A percentile compares a stretch with the other conserved stretches of the same genome.
phyloP scores from a whole-genome alignment of 2,113 vertebrate species.

The Papio anubis region DNA sequence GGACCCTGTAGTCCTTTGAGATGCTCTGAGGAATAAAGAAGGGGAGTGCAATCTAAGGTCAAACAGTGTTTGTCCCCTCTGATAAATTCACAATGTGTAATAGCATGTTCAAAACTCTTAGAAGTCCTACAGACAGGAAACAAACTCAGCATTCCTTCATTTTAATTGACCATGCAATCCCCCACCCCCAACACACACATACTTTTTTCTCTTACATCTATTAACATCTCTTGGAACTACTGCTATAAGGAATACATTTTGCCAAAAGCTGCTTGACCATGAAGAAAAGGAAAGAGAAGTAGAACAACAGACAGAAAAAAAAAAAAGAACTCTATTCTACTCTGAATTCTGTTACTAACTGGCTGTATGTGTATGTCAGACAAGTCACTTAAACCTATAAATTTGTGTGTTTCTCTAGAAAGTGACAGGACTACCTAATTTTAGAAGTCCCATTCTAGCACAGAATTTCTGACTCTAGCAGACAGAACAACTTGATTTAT shows the following conservation, averaged over 20 bases:
- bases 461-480: neutral
- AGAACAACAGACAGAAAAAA: neutral
- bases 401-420: constrained; percentile 45
- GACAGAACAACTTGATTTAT: neutral
- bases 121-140: neutral
- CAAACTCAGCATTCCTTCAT: constrained; percentile 30
- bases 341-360: neutral
- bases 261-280: neutral
- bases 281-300: neutral
- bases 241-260: constrained; percentile 38
- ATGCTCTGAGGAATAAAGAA: neutral
- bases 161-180: constrained; percentile 26
- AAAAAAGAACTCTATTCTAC: neutral
- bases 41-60: neutral
- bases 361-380: neutral
- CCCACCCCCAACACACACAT: neutral
- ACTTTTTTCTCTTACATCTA: constrained; percentile 22
- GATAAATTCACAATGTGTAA: constrained; percentile 16
- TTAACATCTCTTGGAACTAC: neutral
- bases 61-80: neutral
- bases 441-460: neutral
- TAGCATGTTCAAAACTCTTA: neutral
- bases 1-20: neutral
- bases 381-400: neutral
- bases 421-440: neutral